A percentile compares a stretch with the other conserved stretches of the same genome.
phyloP scores from a whole-genome alignment of 2,888 invertebrate genomes.

The Allolobophora icterica region DNA sequence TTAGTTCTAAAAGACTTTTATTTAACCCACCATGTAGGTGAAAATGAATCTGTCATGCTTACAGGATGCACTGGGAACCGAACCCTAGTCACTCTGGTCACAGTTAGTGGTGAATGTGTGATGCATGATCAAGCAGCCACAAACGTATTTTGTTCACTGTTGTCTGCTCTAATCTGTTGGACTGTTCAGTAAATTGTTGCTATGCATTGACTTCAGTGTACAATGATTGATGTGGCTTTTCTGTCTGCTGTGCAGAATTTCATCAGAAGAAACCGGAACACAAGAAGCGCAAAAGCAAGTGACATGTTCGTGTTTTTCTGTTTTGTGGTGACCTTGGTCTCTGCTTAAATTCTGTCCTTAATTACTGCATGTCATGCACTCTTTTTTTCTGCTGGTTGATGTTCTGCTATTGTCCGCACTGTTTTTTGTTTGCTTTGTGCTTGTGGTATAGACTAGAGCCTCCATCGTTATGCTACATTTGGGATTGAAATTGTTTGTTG shows the following conservation, averaged over 20 bases:
- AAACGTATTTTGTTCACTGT: not conserved
- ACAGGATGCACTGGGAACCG: not conserved
- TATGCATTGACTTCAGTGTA: constrained; percentile 3
- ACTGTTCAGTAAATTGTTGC: not conserved
- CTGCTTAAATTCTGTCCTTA: not conserved
- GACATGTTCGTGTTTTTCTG: constrained; percentile 13
- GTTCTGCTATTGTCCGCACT: not conserved
- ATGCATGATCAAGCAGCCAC: not conserved
- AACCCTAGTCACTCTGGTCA: not conserved
- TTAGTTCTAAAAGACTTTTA: not conserved
- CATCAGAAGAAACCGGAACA: constrained; percentile 18
- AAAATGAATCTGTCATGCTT: not conserved
- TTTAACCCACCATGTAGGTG: no score
- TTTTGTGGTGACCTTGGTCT: constrained; percentile 1
- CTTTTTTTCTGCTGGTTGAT: not conserved
- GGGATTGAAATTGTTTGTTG: not conserved
- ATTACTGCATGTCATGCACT: not conserved
- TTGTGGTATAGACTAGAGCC: not conserved
- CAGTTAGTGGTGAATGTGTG: not conserved
- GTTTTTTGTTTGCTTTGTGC: not conserved
- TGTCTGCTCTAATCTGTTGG: not conserved
- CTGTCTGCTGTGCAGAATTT: constrained; percentile 19
- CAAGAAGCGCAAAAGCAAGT: constrained; percentile 26
- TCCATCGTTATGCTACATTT: not conserved
- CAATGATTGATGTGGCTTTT: not conserved